phyloP scores from a whole-genome alignment of 1,140 invertebrate genomes.

The Cepaea nemoralis region DNA sequence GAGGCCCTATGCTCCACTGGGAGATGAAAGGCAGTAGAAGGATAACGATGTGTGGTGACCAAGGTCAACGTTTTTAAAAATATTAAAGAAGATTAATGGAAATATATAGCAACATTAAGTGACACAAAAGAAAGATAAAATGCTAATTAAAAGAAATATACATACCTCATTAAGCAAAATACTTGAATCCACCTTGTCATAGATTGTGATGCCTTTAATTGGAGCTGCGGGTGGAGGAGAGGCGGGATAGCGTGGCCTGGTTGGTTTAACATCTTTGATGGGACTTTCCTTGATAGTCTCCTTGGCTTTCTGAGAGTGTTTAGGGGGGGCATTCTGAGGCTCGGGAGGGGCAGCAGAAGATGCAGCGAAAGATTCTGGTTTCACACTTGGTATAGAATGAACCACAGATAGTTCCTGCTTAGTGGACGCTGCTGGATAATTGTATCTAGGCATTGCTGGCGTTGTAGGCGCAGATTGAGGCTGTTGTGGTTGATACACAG shows the following conservation, averaged over 20 bases:
- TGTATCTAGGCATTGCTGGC: not conserved
- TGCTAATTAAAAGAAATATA: not conserved
- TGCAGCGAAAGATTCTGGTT: not conserved
- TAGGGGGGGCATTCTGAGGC: not conserved
- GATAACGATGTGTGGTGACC: too few species aligned
- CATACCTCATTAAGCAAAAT: conserved; percentile 37
- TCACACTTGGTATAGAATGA: not conserved
- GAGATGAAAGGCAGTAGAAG: too few species aligned
- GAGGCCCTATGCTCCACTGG: too few species aligned
- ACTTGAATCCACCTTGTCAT: conserved; percentile 31
- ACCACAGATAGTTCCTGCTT: not conserved
- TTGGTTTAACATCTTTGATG: not conserved
- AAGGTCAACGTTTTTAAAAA: too few species aligned
- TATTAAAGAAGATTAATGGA: too few species aligned
- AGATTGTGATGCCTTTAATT: conserved; percentile 32
- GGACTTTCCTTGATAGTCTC: not conserved
- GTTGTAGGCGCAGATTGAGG: not conserved
- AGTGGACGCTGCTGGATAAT: not conserved
- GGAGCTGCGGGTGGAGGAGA: conserved; percentile 15
- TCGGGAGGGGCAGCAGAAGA: not conserved
- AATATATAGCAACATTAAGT: too few species aligned
- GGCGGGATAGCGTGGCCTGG: conserved; percentile 22
- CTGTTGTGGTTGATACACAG: not conserved
- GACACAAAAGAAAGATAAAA: not conserved
- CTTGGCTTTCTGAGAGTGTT: not conserved